A percentile compares a stretch with the other conserved stretches of the same genome.
phyloP scores from a whole-genome alignment of 2,113 vertebrate species.

The Hipposideros armiger region DNA sequence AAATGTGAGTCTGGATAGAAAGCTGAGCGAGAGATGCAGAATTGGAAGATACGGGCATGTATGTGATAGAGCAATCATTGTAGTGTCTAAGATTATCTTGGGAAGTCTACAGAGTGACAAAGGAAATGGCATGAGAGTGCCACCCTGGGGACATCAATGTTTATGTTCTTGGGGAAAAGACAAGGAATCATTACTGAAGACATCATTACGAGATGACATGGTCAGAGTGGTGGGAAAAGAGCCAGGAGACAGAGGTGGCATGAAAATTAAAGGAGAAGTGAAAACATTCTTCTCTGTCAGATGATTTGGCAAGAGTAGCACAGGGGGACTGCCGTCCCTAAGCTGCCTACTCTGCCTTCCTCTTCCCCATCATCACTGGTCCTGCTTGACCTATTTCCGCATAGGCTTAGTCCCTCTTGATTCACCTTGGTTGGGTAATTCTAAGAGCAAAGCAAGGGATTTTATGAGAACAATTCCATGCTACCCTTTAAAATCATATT shows the following conservation, averaged over 20 bases:
- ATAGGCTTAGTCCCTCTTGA: not conserved
- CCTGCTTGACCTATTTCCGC: not conserved
- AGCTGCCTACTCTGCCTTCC: too few species aligned
- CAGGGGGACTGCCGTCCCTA: not conserved
- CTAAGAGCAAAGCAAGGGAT: not conserved
- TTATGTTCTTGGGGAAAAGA: not conserved
- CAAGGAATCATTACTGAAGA: not conserved
- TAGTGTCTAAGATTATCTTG: not conserved
- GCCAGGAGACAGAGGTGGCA: not conserved
- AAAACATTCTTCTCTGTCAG: not conserved
- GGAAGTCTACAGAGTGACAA: not conserved
- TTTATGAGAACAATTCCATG: not conserved
- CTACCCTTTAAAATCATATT: not conserved
- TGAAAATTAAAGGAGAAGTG: not conserved
- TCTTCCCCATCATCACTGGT: not conserved
- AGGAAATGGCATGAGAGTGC: not conserved
- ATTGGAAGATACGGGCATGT: not conserved
- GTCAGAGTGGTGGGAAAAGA: not conserved
- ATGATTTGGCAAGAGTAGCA: not conserved
- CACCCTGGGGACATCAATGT: not conserved
- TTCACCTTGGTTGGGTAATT: not conserved
- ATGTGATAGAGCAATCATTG: not conserved
- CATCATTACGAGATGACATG: not conserved
- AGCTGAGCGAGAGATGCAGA: not conserved
- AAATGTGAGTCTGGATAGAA: not conserved